Percentiles rank a stretch among this genome's conserved stretches.
phyloP scores from a whole-genome alignment of 2,888 invertebrate species.

The Scaptodrosophila latifasciaeformis region DNA sequence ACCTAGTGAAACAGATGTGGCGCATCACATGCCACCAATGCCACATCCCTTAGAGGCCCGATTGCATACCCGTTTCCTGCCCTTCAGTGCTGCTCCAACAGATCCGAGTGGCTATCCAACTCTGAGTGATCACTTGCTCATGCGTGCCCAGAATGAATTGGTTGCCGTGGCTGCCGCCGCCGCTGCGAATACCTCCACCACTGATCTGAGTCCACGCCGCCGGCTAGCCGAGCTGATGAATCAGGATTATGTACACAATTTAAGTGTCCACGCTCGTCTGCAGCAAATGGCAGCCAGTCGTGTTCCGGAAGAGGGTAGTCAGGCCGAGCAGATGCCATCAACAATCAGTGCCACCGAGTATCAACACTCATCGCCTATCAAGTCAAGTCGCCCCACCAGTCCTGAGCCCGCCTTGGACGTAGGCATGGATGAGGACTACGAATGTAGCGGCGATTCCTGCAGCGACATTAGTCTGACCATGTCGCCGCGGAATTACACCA shows the following conservation, averaged over 20 bases:
- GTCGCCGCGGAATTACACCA: conserved; percentile 70
- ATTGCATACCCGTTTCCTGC: conserved; percentile 60
- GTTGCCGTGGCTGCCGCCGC: conserved; percentile 29
- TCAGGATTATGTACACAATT: conserved; percentile 63
- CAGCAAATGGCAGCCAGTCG: conserved; percentile 46
- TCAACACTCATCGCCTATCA: conserved; percentile 38
- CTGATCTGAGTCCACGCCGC: conserved; percentile 52
- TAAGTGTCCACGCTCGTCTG: conserved; percentile 58
- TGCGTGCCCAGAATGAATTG: conserved; percentile 3
- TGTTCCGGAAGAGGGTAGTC: conserved; percentile 29
- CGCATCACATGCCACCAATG: conserved; percentile 25
- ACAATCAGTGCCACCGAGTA: conserved; percentile 11
- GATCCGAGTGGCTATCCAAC: background rate
- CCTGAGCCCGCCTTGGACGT: conserved; percentile 65
- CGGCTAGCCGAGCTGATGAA: conserved; percentile 58
- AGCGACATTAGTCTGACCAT: conserved; percentile 75
- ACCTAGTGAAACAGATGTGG: conserved; percentile 30
- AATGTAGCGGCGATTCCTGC: conserved; percentile 74
- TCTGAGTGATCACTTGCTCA: background rate
- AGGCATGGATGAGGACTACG: conserved; percentile 72
- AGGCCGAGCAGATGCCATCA: conserved; percentile 12
- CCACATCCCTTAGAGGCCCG: conserved; percentile 46
- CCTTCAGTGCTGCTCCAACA: conserved; percentile 36
- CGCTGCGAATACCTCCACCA: conserved; percentile 9
- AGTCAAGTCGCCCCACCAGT: conserved; percentile 47